Evolutionary conservation across 1,140 invertebrate species (phyloP), one percentile per base, ranked within the genome.

Genomic region (Platyscapa corneri): DNA sequence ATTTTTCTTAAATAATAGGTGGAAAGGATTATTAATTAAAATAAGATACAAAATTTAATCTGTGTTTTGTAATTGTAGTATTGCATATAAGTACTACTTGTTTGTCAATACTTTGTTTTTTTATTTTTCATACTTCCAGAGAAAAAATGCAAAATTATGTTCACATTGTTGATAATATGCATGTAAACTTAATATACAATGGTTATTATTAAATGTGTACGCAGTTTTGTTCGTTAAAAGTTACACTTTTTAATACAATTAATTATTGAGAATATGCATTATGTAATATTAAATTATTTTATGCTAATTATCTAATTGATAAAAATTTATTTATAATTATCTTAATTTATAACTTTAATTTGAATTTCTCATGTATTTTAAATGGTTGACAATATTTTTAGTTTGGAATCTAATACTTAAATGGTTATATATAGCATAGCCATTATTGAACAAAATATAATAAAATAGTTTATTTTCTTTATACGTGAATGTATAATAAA

Each of bases 151-250:
- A 80, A 74, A 75, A 84, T 49, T 85, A 82, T 30, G 49, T 27
- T 87, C 84, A 64, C 72, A 83, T 70, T 53, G 42, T 39, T 64
- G 42, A 34, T 81, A 39, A 77, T 87, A 84, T 77, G 74, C 83
- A 87, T 42, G n/a, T n/a, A 83, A 16, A 80, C 27, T 64, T 81
- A 77, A 37, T 75, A 81, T 77, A 30, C 46, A 84, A 65, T 70
- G 42, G 30, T 86, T 84, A 87, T 86, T 84, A 86, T 86, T 75
- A 65, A 88, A 88, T 87, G 87, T 87, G 84, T 87, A 88, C 87
- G 86, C 65, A 82, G 42, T 77, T 80, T 46, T 46, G 5, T 46
- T 83, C 30, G 34, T 64, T 82, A 49, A 82, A 53, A 46, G 78
- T 72, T 56, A 82, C 34, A 78, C 72, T 65, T 32, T 72, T 42